Evolutionary conservation across 1,140 invertebrate genomes (phyloP), one percentile per base, ranked within the genome.

Genomic region (Drosophila ercepeae): DNA sequence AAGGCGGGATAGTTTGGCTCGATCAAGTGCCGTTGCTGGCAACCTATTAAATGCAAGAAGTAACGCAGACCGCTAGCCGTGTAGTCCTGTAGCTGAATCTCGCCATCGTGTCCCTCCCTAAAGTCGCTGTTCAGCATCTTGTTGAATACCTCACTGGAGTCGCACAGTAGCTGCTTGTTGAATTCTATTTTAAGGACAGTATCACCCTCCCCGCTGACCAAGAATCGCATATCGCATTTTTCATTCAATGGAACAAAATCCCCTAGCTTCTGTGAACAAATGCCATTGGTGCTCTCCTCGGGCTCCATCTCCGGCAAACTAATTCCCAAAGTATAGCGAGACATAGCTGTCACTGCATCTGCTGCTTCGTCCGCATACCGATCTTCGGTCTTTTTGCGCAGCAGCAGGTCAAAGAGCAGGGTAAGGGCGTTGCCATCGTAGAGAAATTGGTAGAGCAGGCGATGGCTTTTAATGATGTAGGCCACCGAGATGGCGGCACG

Each of bases 101-200:
- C 82, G 18, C 89, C 86, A 4, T 89, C 61, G 19, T 91, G 81
- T 1, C 90, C 79, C 46, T 91, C 91, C 2, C 83, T 73, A 23
- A 91, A 91, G 46, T 81, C 67, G 42, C 89, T 91, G 36, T 91
- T 91, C 0, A 91, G 70, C 91, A 91, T 91, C 36, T 89, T 81
- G 55, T 90, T 86, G 46, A 91, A 91, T 11, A 91, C 91, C 41
- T 91, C 91, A 19, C 91, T 91, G 32, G 78, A 71, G 8, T 89
- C 71, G 32, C 83, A 91, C 2, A 91, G 63, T 46, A 90, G n/a
- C 19, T 86, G 68, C 60, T 91, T 91, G 61, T 82, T 91, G n/a
- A 91, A 91, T 49, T 72, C 75, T 44, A 91, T 78, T 18, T 60
- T 67, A 4, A 77, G 50, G 3, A 48, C 45, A 3, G 49, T 6